A percentile compares a stretch with the other conserved stretches of the same genome.
phyloP scores from a whole-genome alignment of 2,797 vertebrate species.

The Myripristis murdjan region DNA sequence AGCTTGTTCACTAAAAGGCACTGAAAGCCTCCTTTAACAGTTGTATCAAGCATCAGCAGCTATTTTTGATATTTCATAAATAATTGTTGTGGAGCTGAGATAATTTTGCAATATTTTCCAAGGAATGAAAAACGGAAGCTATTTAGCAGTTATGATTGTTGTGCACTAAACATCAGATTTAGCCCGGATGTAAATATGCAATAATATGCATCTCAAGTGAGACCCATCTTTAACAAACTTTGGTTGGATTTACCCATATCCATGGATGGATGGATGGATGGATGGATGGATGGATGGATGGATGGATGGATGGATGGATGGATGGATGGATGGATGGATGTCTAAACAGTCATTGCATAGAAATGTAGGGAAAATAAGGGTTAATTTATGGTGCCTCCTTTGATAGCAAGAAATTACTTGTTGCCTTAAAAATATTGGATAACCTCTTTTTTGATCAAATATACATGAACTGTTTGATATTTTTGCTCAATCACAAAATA shows the following conservation, averaged over 20 bases:
- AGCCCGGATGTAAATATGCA: not conserved
- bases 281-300: too few species aligned
- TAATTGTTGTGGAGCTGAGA: not conserved
- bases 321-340: too few species aligned
- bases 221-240: not conserved
- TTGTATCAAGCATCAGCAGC: not conserved
- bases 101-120: not conserved
- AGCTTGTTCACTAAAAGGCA: slow-evolving; percentile 40
- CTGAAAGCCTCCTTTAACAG: not conserved
- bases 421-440: too few species aligned
- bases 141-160: not conserved
- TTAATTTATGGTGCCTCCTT: too few species aligned
- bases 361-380: too few species aligned
- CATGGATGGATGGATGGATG: too few species aligned
- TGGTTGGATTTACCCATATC: not conserved
- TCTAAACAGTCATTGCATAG: too few species aligned
- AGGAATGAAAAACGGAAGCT: not conserved
- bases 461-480: too few species aligned
- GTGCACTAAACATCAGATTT: not conserved
- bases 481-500: too few species aligned
- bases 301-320: too few species aligned
- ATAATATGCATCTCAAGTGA: not conserved
- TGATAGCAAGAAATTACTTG: too few species aligned
- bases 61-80: not conserved
- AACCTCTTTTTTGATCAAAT: too few species aligned